Evolutionary conservation across 1,140 invertebrate species (phyloP).

Genomic region (Argopecten irradians): DNA sequence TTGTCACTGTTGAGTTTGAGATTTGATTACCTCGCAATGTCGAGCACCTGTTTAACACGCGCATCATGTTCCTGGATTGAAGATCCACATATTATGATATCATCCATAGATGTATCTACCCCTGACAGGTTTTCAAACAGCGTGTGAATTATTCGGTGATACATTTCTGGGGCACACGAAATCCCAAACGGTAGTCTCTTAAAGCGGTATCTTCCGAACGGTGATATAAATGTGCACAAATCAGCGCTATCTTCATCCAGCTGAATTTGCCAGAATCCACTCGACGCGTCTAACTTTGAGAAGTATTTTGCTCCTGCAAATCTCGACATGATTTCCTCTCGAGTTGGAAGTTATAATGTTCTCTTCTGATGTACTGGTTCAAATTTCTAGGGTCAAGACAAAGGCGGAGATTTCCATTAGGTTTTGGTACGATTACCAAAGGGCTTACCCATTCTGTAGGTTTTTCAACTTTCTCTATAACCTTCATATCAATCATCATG

Average conservation of each 20-base stretch:
- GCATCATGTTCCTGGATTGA: slow-evolving; percentile 41
- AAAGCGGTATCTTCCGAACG: slow-evolving; percentile 59
- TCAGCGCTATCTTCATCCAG: slow-evolving; percentile 38
- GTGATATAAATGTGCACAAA: slow-evolving; percentile 66
- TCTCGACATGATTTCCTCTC: not conserved
- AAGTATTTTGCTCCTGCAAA: not conserved
- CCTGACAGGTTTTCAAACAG: slow-evolving; percentile 44
- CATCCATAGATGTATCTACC: slow-evolving; percentile 58
- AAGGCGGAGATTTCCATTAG: slow-evolving; percentile 56
- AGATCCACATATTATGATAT: slow-evolving; percentile 53
- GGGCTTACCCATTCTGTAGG: slow-evolving; percentile 45
- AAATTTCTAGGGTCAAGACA: slow-evolving; percentile 60
- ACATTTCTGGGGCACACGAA: slow-evolving; percentile 48
- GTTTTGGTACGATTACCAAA: slow-evolving; percentile 46
- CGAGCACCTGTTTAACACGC: slow-evolving; percentile 35
- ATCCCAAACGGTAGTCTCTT: slow-evolving; percentile 48
- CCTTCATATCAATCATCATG: slow-evolving; percentile 6
- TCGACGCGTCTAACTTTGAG: slow-evolving; percentile 29
- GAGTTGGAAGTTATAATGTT: slow-evolving; percentile 49
- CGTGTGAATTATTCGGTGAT: slow-evolving; percentile 39
- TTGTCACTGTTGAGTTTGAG: slow-evolving; percentile 20
- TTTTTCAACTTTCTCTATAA: slow-evolving; percentile 25
- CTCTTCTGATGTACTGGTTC: slow-evolving; percentile 39
- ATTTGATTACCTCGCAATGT: not conserved
- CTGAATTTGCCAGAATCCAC: slow-evolving; percentile 24